Percentiles rank a stretch among this genome's conserved stretches.
Conservation (phyloP, 2,888 invertebrate species). For the Trichacis sp. region DNA sequence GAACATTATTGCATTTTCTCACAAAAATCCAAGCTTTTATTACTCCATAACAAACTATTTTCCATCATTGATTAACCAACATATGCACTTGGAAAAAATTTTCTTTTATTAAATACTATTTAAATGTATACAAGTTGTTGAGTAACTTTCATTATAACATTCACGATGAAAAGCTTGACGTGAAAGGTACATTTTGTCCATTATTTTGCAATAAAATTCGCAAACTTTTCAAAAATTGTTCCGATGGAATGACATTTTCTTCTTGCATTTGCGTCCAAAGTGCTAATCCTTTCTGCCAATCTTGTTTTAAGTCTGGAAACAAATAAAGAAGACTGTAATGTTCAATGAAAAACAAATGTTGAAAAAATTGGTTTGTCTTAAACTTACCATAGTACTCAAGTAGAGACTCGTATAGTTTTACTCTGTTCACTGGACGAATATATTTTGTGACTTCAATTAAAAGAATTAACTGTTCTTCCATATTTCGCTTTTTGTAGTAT, state of each 20-base stretch:
- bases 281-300: constrained; percentile 81
- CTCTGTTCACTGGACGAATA: constrained; percentile 70
- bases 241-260: constrained; percentile 80
- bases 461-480: constrained; percentile 79
- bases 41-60: no score
- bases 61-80: constrained; percentile 6
- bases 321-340: no score
- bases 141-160: not conserved
- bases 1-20: no score
- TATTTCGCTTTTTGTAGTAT: constrained; percentile 73
- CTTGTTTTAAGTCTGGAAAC: constrained; percentile 66
- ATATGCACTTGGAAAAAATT: constrained; percentile 58
- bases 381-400: constrained; percentile 67
- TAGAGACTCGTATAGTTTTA: constrained; percentile 62
- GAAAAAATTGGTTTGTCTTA: no score
- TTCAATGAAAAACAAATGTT: no score
- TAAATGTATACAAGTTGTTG: not conserved
- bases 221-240: constrained; percentile 76
- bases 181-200: constrained; percentile 61
- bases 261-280: constrained; percentile 90
- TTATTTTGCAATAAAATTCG: constrained; percentile 77
- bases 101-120: constrained; percentile 7
- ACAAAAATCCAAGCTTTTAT: no score
- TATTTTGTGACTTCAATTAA: constrained; percentile 83
- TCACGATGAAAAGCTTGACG: not conserved